Base-by-base conservation (phyloP, 2,797 vertebrate species). In the Pipistrellus kuhlii region DNA sequence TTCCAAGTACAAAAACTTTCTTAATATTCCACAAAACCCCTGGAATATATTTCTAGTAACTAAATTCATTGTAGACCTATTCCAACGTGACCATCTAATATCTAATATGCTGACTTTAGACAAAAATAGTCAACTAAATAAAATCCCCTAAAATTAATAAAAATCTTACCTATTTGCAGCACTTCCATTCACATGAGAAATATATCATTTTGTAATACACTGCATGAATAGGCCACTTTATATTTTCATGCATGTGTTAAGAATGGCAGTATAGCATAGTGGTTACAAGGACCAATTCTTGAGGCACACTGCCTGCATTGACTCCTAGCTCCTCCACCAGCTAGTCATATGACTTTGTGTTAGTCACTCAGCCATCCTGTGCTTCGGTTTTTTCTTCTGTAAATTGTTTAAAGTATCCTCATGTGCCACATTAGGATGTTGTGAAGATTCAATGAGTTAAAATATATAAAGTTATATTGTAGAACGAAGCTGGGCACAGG, bases 121-220 rank as follows among this genome's bases (percentile, higher is more conserved):
- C 23, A 84, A 91, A 86, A 92, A 81, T 73, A 78, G 87, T 64
- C 10, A 38, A 85, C 41, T 62, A 73, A 94, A 76, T 66, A 13
- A 51, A 86, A 88, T 85, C 4, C 38, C 21, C 17, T 48, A n/a
- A 62, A 86, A 38, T 53, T 2, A 85, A 59, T 4, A 81, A 64
- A 89, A 89, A 59, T 3, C 0, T 41, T 91, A 57, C 4, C 44
- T 75, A 6, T 82, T 86, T 84, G 27, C 25, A 96, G 20, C 7
- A 87, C 59, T 90, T 77, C 3, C n/a, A 80, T 84, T 80, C 64
- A 21, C 30, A 80, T 18, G 62, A 3, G 68, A 77, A 76, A 94
- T 72, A 30, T 5, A 85, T 81, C 35, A 57, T 64, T 78, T 92
- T 80, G 10, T 64, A 51, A 77, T n/a, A 14, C 0, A n/a, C 14